Conservation (phyloP, 1,140 invertebrate genomes). For the Periplaneta americana region DNA sequence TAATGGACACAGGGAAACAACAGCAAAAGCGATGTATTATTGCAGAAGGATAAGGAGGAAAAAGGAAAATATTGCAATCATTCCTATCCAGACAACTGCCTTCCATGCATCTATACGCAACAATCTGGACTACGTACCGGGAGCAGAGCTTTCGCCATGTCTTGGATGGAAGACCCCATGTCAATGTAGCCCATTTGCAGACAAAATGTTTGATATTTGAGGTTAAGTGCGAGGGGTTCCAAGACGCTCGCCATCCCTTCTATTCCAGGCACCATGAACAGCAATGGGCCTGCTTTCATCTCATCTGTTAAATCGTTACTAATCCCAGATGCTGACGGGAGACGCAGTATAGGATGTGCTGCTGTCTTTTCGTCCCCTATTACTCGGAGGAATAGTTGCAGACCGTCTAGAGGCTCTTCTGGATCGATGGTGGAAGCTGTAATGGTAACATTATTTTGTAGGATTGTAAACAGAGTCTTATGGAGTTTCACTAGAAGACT, state of each 20-base stretch:
- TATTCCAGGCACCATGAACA: constrained; percentile 75
- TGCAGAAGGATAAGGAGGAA: no score
- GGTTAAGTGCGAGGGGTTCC: constrained; percentile 47
- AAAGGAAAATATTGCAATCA: no score
- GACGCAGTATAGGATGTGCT: constrained; percentile 38
- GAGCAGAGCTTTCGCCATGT: background rate
- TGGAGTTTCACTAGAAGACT: no score
- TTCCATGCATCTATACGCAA: no score
- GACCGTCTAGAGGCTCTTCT: background rate
- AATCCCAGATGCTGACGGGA: constrained; percentile 35
- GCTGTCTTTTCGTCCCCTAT: constrained; percentile 46
- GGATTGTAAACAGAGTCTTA: no score
- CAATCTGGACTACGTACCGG: background rate
- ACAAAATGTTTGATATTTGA: constrained; percentile 58
- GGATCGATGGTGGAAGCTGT: background rate
- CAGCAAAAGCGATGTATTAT: no score
- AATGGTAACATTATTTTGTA: no score
- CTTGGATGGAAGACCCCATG: background rate
- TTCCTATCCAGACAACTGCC: no score
- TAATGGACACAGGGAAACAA: no score
- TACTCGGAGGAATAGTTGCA: constrained; percentile 38
- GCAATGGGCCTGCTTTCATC: constrained; percentile 28
- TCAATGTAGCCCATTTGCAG: constrained; percentile 51
- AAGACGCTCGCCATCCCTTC: constrained; percentile 65
- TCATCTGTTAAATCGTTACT: constrained; percentile 33